Evolutionary conservation across 2,888 invertebrate genomes (phyloP).

Genomic region (Girardia tigrina): DNA sequence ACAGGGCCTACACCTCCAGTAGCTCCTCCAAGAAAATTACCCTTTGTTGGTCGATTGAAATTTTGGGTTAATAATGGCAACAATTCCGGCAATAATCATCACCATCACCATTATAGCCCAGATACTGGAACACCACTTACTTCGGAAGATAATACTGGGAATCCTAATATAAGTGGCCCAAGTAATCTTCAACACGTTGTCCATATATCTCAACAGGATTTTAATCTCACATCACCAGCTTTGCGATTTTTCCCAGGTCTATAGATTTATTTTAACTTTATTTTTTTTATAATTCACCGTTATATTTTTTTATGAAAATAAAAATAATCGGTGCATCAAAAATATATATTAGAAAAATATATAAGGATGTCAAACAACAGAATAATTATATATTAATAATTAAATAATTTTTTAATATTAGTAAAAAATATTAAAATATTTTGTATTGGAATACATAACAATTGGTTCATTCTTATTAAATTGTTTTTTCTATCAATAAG

Average conservation of each 20-base stretch:
- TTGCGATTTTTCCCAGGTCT: neutral
- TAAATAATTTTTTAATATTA: no score
- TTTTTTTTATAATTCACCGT: no score
- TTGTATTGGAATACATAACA: no score
- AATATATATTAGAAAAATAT: no score
- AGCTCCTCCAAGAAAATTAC: constrained; percentile 20
- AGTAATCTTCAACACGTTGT: constrained; percentile 34
- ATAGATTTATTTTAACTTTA: no score
- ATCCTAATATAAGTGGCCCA: constrained; percentile 30
- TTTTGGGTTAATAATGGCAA: neutral
- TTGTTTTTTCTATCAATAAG: no score
- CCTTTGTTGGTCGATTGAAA: constrained; percentile 26
- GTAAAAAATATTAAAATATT: no score
- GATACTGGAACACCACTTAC: constrained; percentile 1
- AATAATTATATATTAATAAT: no score
- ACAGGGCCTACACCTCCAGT: constrained; percentile 2
- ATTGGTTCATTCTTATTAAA: no score
- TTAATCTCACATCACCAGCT: neutral
- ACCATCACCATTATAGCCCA: neutral
- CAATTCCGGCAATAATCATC: neutral
- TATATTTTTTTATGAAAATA: no score
- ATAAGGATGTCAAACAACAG: no score
- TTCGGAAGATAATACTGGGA: neutral
- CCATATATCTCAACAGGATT: constrained; percentile 28
- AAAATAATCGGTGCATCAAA: no score